These are phyloP conservation scores for Neotoma lepida DNA, from an alignment of 2,113 vertebrate genomes.

Conservation along the genomic window DNA sequence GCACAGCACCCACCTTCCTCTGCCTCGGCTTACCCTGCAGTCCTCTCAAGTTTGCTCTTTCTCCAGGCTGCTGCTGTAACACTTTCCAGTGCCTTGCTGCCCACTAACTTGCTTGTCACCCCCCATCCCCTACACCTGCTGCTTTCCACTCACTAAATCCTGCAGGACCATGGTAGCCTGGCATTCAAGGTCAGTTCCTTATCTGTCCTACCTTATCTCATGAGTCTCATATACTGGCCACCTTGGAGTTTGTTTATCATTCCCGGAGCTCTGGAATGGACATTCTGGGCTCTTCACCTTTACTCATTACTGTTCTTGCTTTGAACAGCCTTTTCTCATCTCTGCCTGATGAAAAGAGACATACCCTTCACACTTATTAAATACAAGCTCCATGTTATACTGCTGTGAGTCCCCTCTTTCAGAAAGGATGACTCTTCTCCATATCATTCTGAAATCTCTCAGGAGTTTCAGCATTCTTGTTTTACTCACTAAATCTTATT, in stretches of 20 bases:
- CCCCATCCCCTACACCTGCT: background rate
- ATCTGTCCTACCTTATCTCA: background rate
- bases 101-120: background rate
- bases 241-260: background rate
- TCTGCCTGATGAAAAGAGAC: background rate
- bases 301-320: constrained; percentile 9
- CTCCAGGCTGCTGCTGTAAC: background rate
- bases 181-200: background rate
- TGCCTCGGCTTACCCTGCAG: background rate
- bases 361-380: background rate
- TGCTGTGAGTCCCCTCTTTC: background rate
- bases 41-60: background rate
- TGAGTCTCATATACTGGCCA: background rate
- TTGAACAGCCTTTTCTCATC: background rate
- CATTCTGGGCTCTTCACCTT: background rate
- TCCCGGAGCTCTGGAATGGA: background rate
- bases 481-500: constrained; percentile 19
- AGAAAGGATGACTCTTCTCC: background rate
- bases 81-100: background rate
- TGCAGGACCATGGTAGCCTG: background rate
- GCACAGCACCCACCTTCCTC: background rate
- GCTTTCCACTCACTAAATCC: background rate
- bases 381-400: background rate
- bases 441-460: background rate
- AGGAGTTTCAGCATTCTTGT: background rate